Percentiles rank a stretch among this genome's conserved stretches.
phyloP scores from a whole-genome alignment of 2,888 invertebrate genomes.

The Psococerastis gibbosa region DNA sequence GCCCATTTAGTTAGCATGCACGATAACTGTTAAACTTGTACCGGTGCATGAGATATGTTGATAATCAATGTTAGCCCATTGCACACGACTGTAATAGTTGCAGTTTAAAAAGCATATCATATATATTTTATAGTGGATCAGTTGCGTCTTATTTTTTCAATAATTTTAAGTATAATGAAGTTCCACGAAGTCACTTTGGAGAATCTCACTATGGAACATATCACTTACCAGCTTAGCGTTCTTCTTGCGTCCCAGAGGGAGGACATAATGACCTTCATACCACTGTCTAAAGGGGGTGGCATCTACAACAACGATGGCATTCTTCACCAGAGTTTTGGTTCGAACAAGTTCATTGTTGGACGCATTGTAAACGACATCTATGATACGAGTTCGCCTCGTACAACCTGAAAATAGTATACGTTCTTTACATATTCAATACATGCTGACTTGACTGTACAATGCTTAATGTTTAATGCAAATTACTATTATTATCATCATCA shows the following conservation, averaged over 20 bases:
- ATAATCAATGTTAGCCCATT: no score
- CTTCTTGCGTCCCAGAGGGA: constrained; percentile 93
- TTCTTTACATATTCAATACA: no score
- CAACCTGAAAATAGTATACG: constrained; percentile 47
- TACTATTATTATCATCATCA: no score
- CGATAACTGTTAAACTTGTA: no score
- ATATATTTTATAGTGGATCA: constrained; percentile 2
- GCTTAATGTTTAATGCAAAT: no score
- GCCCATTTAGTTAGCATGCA: no score
- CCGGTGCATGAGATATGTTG: no score
- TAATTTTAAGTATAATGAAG: no score
- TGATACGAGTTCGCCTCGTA: constrained; percentile 92
- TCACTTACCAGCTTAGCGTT: constrained; percentile 67
- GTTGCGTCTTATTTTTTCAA: no score
- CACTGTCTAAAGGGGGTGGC: constrained; percentile 98
- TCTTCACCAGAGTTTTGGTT: constrained; percentile 98
- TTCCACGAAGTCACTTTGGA: no score
- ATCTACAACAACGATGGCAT: constrained; percentile 91
- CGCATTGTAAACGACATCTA: constrained; percentile 99
- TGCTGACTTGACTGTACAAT: no score
- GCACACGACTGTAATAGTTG: neutral
- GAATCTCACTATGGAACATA: no score
- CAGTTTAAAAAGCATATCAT: constrained; percentile 10
- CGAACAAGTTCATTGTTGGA: constrained; percentile 99
- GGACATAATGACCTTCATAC: constrained; percentile 95